A percentile compares a stretch with the other conserved stretches of the same genome.
Conservation (phyloP, 2,888 invertebrate species). For the Drosophila putrida region DNA sequence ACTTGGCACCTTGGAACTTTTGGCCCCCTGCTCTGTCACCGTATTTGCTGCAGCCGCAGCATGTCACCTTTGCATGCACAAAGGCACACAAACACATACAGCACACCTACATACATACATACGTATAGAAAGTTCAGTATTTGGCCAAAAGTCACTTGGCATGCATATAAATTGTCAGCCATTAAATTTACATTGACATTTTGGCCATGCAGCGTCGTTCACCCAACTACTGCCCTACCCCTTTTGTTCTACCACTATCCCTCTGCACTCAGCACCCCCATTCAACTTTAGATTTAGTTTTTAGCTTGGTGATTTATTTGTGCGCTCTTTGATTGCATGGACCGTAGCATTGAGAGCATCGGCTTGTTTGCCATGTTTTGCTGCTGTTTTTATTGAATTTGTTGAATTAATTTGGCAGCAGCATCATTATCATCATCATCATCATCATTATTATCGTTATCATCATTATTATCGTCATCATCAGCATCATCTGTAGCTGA, state of each 20-base stretch:
- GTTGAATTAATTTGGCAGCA: constrained; percentile 76
- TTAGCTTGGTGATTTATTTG: constrained; percentile 76
- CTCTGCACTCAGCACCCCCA: not conserved
- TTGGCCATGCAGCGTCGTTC: constrained; percentile 59
- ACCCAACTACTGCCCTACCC: not conserved
- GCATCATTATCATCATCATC: constrained; percentile 47
- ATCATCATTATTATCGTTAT: constrained; percentile 16
- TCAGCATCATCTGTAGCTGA: constrained; percentile 35
- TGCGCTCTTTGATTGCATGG: constrained; percentile 77
- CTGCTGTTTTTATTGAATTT: constrained; percentile 79
- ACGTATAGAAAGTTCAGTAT: constrained; percentile 72
- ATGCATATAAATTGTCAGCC: constrained; percentile 81
- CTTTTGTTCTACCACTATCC: not conserved
- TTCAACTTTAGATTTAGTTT: constrained; percentile 55
- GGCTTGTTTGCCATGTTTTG: constrained; percentile 71
- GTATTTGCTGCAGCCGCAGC: constrained; percentile 23
- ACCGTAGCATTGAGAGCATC: constrained; percentile 22
- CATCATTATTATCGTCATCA: not conserved
- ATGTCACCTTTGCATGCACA: constrained; percentile 40
- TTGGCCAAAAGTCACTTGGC: constrained; percentile 81
- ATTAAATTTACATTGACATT: constrained; percentile 81
- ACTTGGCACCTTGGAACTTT: constrained; percentile 81
- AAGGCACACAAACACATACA: constrained; percentile 16
- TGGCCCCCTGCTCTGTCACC: constrained; percentile 15
- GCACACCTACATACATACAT: constrained; percentile 17